A percentile compares a stretch with the other conserved stretches of the same genome.
Conservation (phyloP, 2,797 vertebrate genomes). For the Muraenolepis orangiensis region DNA sequence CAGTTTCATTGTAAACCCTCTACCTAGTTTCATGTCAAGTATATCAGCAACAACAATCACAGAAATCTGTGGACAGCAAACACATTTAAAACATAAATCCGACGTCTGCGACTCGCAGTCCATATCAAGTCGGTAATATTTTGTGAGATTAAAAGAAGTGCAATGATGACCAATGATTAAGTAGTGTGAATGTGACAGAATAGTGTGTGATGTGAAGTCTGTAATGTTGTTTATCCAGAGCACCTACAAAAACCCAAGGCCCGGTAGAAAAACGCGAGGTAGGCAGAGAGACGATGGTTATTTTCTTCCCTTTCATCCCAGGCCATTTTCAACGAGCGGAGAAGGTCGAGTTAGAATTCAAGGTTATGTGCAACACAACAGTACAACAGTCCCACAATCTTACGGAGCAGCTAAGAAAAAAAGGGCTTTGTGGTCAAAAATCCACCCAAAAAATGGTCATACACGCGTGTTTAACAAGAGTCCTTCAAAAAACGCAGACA, state of each 20-base stretch:
- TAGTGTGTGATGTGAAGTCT: background rate
- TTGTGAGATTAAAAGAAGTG: background rate
- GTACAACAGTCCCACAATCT: constrained; percentile 18
- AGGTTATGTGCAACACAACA: constrained; percentile 12
- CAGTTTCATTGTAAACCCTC: constrained; percentile 64
- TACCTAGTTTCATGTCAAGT: constrained; percentile 59
- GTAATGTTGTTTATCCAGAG: background rate
- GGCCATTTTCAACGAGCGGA: constrained; percentile 11
- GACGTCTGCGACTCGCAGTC: constrained; percentile 24
- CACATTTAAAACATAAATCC: constrained; percentile 16
- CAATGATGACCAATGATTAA: background rate
- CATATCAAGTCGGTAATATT: constrained; percentile 36
- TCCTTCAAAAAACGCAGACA: constrained; percentile 37
- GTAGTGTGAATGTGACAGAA: background rate
- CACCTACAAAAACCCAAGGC: background rate
- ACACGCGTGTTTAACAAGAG: background rate
- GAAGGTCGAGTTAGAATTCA: constrained; percentile 5
- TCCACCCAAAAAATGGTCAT: background rate
- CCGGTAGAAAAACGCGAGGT: constrained; percentile 2
- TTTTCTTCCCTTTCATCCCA: constrained; percentile 20
- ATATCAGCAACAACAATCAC: constrained; percentile 64
- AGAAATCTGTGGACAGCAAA: constrained; percentile 43
- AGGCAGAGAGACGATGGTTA: constrained; percentile 59
- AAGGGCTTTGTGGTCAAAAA: background rate
- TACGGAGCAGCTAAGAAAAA: background rate